Base-by-base conservation (phyloP, 30 jellyfish, hydroid and myxozoan genomes). In the Turritopsis dohrnii region DNA sequence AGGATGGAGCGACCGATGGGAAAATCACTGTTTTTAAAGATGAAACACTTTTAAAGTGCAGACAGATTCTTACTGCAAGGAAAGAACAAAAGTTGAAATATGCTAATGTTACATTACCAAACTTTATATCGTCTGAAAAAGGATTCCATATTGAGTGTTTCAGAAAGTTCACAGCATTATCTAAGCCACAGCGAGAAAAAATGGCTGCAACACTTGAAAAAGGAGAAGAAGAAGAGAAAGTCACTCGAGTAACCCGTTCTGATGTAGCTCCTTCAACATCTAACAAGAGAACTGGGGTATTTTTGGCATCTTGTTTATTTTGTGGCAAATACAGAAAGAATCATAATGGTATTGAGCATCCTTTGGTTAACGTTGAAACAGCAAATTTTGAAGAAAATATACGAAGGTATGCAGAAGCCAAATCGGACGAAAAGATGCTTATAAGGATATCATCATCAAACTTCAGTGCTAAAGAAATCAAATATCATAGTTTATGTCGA, bases 341-440 rank as follows among this genome's bases (percentile, higher is more conserved):
- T n/a, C n/a, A n/a, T n/a, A n/a, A n/a, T n/a, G n/a, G n/a, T n/a
- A n/a, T n/a, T n/a, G n/a, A n/a, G n/a, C n/a, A n/a, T n/a, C n/a
- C n/a, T n/a, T n/a, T 66, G 76, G 76, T 7, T 3, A 21, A 13
- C n/a, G 83, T 74, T 20, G 83, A 74, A 74, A 74, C 83, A 4
- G n/a, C 9, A 74, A 29, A 74, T 13, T 74, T 74, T 28, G 83
- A 74, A 19, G 31, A 74, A 22, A 74, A 4, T 4, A 74, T 74
- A 5, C 8, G 19, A 19, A 8, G n/a, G 19, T 74, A 74, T 21
- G 83, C 25, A 21, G 16, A 19, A 19, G 8, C 9, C 75, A 21
- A 74, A 74, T 7, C 7, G 28, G 83, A 74, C 65, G 13, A 74
- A 4, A 24, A 28, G 19, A 74, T 74, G 52, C 31, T 74, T 3